Base-by-base conservation (phyloP, 2,797 vertebrate genomes). In the Accipiter fasciatus region DNA sequence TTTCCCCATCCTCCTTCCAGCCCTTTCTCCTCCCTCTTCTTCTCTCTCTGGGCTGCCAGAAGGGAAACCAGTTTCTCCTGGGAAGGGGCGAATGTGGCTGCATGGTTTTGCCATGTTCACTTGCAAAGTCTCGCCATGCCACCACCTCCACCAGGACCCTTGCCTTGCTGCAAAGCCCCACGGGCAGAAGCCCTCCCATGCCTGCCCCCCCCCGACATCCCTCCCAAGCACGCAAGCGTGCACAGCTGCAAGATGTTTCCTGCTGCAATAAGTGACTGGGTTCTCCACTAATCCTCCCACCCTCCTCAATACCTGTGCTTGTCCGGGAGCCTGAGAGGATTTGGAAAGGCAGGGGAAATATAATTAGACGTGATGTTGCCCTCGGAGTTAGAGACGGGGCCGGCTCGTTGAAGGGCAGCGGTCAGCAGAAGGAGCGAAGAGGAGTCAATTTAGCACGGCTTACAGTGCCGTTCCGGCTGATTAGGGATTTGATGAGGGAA, bases 381-480 rank as follows among this genome's bases (percentile, higher is more conserved):
- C 95, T 96, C 82, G 9, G 95, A 96, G 97, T 95, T 79, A 89
- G 87, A 96, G 89, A 64, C 2, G 18, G 84, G 84, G 94, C 96
- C 5, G 5, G 67, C 75, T 69, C 22, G n/a, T 80, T 88, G 87
- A 91, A 96, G 97, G 96, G 87, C 88, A 94, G 84, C 75, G 86
- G 96, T 95, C 96, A 95, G 92, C 95, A 95, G 80, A 75, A 87
- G 96, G 97, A 98, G 97, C 93, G 87, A 78, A 97, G 97, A 88
- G 93, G 97, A 99, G 98, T 98, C 98, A 98, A 99, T 99, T 98
- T 98, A 96, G 96, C 97, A 92, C 44, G 95, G 94, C 98, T 98
- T 98, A 98, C 98, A 97, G 98, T 98, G 98, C 98, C 71, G 98
- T 99, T 98, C 98, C 95, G 98, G 97, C 92, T 94, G 85, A 98